Base-by-base conservation (phyloP, 2,888 invertebrate species). In the Lasius platythorax region DNA sequence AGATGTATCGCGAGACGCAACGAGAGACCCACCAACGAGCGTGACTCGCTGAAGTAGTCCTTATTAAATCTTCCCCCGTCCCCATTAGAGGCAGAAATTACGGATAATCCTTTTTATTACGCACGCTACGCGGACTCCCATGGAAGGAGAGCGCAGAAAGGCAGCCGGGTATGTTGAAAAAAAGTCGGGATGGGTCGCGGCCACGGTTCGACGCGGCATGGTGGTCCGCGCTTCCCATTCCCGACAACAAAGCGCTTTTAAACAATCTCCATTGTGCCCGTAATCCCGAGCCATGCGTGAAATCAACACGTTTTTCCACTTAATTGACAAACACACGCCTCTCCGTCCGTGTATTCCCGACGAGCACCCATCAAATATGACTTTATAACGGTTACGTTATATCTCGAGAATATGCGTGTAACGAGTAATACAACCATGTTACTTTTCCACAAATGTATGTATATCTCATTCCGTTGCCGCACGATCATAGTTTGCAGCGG, bases 291-390 rank as follows among this genome's bases (percentile, higher is more conserved):
- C 91, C 87, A 91, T 91, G 90, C 91, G 91, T 91, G 91, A 91
- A 91, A 91, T 91, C 90, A 89, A 91, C 90, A 91, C 89, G 91
- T 91, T 91, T 91, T 91, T 90, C 91, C 88, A 90, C 90, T 91
- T 91, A 91, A 91, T 91, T 91, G 89, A 89, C 91, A 85, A 87
- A 88, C 91, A 89, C 90, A 87, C 85, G 79, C 79, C 72, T 81
- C 72, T 81, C 30, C 68, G 46, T 81, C 79, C 79, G 72, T 81
- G 79, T 81, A 46, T 81, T 73, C 72, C 68, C 46, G 79, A 72
- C 79, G 72, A 72, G 79, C 79, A 46, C 46, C 61, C 61, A 33
- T 61, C 72, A 61, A 72, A 72, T 72, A 70, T 72, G 61, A 81
- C 61, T 81, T 53, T 81, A 37, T 72, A 72, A 72, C 46, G 53